Evolutionary conservation across 2,888 invertebrate genomes (phyloP).

Genomic region (Caenorhabditis sp.): DNA sequence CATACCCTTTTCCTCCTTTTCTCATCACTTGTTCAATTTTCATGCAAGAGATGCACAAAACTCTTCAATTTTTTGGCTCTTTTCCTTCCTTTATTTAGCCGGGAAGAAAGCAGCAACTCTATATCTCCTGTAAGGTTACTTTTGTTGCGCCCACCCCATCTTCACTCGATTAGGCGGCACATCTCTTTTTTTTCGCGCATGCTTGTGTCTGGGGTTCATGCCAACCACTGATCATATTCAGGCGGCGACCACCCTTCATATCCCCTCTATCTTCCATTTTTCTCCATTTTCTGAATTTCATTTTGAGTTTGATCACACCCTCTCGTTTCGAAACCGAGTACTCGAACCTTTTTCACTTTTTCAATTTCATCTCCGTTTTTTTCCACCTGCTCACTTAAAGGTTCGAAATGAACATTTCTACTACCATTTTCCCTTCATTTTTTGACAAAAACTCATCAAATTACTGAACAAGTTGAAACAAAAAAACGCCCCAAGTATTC

Average conservation of each 20-base stretch:
- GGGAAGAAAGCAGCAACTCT: conserved; percentile 19
- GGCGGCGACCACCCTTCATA: conserved; percentile 18
- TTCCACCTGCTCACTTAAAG: neutral
- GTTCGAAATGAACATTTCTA: neutral
- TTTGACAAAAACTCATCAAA: no score
- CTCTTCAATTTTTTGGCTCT: conserved; percentile 40
- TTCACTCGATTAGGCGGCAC: conserved; percentile 56
- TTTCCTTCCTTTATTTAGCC: conserved; percentile 1
- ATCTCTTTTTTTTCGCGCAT: conserved; percentile 29
- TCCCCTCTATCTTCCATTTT: conserved; percentile 29
- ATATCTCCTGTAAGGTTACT: conserved; percentile 37
- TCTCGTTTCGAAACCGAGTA: conserved; percentile 8
- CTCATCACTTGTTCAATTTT: conserved; percentile 57
- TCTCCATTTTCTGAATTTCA: conserved; percentile 15
- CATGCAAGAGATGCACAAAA: conserved; percentile 54
- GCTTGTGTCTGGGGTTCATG: conserved; percentile 48
- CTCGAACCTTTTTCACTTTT: conserved; percentile 6
- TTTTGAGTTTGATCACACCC: conserved; percentile 19
- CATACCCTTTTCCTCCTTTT: conserved; percentile 7
- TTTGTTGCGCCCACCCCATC: conserved; percentile 50
- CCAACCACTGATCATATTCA: conserved; percentile 57
- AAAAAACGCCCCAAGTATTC: no score
- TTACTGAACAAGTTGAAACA: no score
- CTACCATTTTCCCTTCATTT: no score
- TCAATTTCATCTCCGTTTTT: neutral